These are phyloP conservation scores for Drosophila niveifrons DNA, from an alignment of 2,888 invertebrate species.

Conservation along the genomic window DNA sequence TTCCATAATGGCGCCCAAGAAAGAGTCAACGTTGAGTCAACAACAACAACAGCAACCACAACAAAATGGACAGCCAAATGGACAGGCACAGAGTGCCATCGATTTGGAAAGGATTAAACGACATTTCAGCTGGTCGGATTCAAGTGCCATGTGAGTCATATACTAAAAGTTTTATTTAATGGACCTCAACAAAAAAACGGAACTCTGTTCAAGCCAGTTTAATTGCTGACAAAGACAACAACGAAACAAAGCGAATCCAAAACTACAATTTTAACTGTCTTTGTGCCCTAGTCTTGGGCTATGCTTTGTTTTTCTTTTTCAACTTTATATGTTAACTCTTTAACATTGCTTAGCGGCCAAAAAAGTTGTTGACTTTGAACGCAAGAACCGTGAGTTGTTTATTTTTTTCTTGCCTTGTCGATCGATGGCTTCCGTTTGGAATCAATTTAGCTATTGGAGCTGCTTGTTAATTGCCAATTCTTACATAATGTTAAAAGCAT, in stretches of 20 bases:
- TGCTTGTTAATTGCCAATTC: slow-evolving; percentile 9
- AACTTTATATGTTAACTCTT: neutral
- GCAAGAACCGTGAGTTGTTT: slow-evolving; percentile 53
- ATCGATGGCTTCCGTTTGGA: slow-evolving; percentile 24
- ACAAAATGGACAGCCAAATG: slow-evolving; percentile 48
- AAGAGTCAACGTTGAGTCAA: slow-evolving; percentile 73
- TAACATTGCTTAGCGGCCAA: slow-evolving; percentile 4
- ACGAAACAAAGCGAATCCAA: slow-evolving; percentile 13
- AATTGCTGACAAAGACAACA: slow-evolving; percentile 21
- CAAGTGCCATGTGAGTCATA: slow-evolving; percentile 83
- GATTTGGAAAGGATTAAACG: slow-evolving; percentile 83
- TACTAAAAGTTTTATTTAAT: slow-evolving; percentile 11
- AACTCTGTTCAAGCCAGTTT: slow-evolving; percentile 32
- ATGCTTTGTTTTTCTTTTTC: slow-evolving; percentile 7
- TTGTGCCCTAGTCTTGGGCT: slow-evolving; percentile 47
- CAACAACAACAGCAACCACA: slow-evolving; percentile 45
- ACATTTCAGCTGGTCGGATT: slow-evolving; percentile 84
- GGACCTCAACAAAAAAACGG: slow-evolving; percentile 44
- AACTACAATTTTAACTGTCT: slow-evolving; percentile 13
- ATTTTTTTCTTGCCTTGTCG: slow-evolving; percentile 29
- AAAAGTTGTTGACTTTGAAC: slow-evolving; percentile 59
- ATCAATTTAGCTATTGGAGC: slow-evolving; percentile 7
- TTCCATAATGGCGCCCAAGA: slow-evolving; percentile 74
- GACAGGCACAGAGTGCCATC: slow-evolving; percentile 61
- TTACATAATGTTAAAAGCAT: neutral